Evolutionary conservation across 2,888 invertebrate genomes (phyloP), one percentile per base, ranked within the genome.

Genomic region (Ochropacha duplaris): DNA sequence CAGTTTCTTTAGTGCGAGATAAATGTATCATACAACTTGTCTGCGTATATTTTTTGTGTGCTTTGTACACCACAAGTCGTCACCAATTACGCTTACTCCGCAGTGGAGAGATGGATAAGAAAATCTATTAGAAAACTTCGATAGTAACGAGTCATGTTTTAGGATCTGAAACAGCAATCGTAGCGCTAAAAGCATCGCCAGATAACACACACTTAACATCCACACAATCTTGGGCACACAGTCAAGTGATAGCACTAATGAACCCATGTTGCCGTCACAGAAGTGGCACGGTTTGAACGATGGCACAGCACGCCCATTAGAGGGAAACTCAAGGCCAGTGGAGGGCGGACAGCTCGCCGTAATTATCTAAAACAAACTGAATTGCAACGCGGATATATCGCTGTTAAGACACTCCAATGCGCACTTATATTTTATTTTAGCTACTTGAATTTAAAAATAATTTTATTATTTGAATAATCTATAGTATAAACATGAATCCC

Each of bases 261-360:
- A 92, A 91, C 86, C 86, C 84, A 82, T 90, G 90, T 89, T 72
- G 81, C 83, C 81, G 88, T 90, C 90, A 84, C 86, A 83, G 79
- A 80, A 82, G 80, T 86, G 81, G 87, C 84, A 83, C 85, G 81
- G 79, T 79, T 81, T 86, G 86, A 86, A 81, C 80, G 85, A 85
- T 85, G 83, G 79, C 72, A 72, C 69, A 83, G 79, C 72, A 72
- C 69, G 70, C 76, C 86, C 83, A 86, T 86, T 87, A 86, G 81
- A 76, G 81, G 81, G 79, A 77, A 80, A 80, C 78, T 74, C 83
- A 88, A 84, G 84, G 86, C 84, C 84, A 75, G 79, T 65, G 59
- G 78, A 81, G 82, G 84, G 85, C 81, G 85, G 87, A 88, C 87
- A 86, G 81, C 79, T 74, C 72, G 69, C 76, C 71, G 86, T 87